Percentiles rank a stretch among this genome's conserved stretches.
Conservation (phyloP, 1,140 invertebrate species). For the Calliphora vicina region DNA sequence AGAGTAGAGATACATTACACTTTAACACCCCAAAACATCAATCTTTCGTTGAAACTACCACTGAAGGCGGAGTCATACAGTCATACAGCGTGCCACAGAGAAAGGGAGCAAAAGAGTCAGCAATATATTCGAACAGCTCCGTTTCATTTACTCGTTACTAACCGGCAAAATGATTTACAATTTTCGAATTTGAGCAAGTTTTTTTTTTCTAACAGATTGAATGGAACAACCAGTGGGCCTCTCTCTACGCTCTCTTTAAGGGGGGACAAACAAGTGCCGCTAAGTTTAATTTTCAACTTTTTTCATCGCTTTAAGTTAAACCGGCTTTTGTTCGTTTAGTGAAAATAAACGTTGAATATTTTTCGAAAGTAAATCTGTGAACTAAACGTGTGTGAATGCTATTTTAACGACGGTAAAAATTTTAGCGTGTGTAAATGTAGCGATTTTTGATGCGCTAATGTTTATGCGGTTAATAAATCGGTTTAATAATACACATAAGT, state of each 20-base stretch:
- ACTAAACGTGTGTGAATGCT: neutral
- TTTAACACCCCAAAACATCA: constrained; percentile 53
- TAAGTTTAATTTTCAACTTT: neutral
- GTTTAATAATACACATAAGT: neutral
- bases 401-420: neutral
- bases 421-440: constrained; percentile 8
- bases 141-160: neutral
- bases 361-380: neutral
- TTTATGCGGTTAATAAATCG: neutral
- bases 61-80: constrained; percentile 51
- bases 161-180: constrained; percentile 50
- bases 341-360: neutral
- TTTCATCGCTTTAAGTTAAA: neutral
- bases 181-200: constrained; percentile 50
- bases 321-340: constrained; percentile 15
- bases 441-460: neutral
- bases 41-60: constrained; percentile 44
- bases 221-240: neutral
- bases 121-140: constrained; percentile 19
- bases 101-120: neutral
- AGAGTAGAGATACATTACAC: constrained; percentile 18
- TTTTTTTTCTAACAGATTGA: neutral
- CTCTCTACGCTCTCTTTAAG: neutral
- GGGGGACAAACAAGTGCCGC: constrained; percentile 14
- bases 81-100: neutral